Evolutionary conservation across 2,113 vertebrate genomes (phyloP), one percentile per base, ranked within the genome.

Genomic region (Hemicordylus capensis): DNA sequence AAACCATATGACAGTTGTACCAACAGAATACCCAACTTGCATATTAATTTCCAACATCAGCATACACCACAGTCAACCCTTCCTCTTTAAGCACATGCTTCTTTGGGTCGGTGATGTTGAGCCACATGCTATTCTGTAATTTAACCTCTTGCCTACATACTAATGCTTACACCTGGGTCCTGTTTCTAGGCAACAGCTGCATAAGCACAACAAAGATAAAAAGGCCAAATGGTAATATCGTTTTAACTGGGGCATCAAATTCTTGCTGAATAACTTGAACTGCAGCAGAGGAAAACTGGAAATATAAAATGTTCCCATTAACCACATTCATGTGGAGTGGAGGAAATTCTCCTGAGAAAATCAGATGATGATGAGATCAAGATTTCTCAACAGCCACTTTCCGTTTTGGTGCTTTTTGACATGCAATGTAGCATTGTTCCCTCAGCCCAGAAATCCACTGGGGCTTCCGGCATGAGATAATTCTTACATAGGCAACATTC

Each of bases 91-190:
- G 81, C 74, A 73, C 76, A 24, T 75, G 69, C 78, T 93, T 61
- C 76, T 74, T 34, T 69, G 75, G 51, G 89, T 92, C 88, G 86
- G 78, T 93, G 83, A 81, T 83, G 88, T 86, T 78, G 88, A 93
- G 69, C 88, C 89, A 84, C 90, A 91, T 73, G 88, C 66, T 89
- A 89, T 92, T 92, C 28, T 93, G 88, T 81, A 89, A 78, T 91
- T 94, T 89, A 91, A 92, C 81, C 89, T 89, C 90, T 95, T 95
- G 92, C 94, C 92, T 93, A 88, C 93, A 93, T 89, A 94, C 90
- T 87, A 90, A 88, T 87, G 66, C 42, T 37, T 79, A 93, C 92
- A 94, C 89, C 94, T 94, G 93, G 90, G 85, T 92, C 91, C 48
- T 72, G 93, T 93, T 91, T 51, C 93, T 85, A 91, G 83, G 94